phyloP scores from a whole-genome alignment of 2,888 invertebrate species.

The Pantelozetes paolii region DNA sequence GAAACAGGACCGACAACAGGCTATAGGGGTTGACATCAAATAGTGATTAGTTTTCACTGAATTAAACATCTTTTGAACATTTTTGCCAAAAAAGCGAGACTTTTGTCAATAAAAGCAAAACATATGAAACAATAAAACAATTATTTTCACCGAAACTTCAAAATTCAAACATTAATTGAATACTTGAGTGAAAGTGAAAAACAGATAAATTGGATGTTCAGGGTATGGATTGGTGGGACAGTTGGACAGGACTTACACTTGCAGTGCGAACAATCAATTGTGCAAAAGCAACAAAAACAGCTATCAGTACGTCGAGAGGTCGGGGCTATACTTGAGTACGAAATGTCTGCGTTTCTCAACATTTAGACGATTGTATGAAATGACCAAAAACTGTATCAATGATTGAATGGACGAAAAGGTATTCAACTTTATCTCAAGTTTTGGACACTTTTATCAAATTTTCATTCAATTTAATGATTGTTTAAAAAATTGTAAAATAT shows the following conservation, averaged over 20 bases:
- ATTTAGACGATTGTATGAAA: background rate
- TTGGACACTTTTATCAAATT: no score
- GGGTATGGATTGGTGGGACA: background rate
- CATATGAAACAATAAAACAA: no score
- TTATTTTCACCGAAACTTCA: no score
- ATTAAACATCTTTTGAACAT: no score
- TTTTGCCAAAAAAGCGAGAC: no score
- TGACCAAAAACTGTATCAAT: no score
- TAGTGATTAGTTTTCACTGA: background rate
- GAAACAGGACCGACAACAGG: slow-evolving; percentile 39
- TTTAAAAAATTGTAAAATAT: no score
- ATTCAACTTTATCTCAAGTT: no score
- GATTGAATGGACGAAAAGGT: no score
- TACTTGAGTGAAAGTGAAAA: background rate
- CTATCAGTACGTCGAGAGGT: slow-evolving; percentile 8
- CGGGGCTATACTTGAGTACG: slow-evolving; percentile 38
- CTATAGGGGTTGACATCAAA: background rate
- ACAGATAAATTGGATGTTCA: slow-evolving; percentile 18
- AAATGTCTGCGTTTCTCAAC: slow-evolving; percentile 37
- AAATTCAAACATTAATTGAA: no score
- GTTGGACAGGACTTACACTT: slow-evolving; percentile 34
- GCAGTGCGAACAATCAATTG: slow-evolving; percentile 32
- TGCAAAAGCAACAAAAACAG: slow-evolving; percentile 39
- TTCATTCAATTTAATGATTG: no score
- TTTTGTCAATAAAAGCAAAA: no score